These are phyloP conservation scores for Ganaspis sp. DNA, from an alignment of 1,140 invertebrate species.

Conservation along the genomic window DNA sequence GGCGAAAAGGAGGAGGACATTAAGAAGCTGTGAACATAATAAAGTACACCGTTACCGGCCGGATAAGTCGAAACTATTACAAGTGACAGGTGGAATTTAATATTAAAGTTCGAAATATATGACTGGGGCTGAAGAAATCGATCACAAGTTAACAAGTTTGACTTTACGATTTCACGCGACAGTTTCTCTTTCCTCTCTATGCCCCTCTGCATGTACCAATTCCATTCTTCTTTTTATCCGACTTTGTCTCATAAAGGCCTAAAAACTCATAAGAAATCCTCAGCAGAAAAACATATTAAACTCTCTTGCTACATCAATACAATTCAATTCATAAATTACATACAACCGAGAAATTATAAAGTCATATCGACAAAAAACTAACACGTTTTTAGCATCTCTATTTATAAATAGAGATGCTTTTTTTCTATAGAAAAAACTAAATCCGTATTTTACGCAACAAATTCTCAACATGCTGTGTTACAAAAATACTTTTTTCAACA, in stretches of 20 bases:
- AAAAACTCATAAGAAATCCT: not conserved
- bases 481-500: too few species aligned
- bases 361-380: too few species aligned
- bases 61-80: constrained; percentile 59
- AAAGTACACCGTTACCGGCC: constrained; percentile 37
- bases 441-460: too few species aligned
- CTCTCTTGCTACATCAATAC: too few species aligned
- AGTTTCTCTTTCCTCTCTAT: not conserved
- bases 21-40: constrained; percentile 34
- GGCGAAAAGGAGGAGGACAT: not conserved
- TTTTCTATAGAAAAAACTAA: too few species aligned
- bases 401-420: too few species aligned
- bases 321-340: too few species aligned
- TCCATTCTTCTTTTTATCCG: not conserved
- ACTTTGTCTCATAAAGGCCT: not conserved
- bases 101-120: constrained; percentile 67
- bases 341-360: too few species aligned
- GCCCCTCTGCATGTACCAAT: not conserved
- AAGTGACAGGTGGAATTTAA: constrained; percentile 65
- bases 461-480: too few species aligned
- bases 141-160: constrained; percentile 70
- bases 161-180: constrained; percentile 68
- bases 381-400: too few species aligned
- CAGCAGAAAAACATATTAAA: not conserved
- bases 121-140: constrained; percentile 59